Conservation (phyloP, 1,140 invertebrate species). For the Drosophila sp. region DNA sequence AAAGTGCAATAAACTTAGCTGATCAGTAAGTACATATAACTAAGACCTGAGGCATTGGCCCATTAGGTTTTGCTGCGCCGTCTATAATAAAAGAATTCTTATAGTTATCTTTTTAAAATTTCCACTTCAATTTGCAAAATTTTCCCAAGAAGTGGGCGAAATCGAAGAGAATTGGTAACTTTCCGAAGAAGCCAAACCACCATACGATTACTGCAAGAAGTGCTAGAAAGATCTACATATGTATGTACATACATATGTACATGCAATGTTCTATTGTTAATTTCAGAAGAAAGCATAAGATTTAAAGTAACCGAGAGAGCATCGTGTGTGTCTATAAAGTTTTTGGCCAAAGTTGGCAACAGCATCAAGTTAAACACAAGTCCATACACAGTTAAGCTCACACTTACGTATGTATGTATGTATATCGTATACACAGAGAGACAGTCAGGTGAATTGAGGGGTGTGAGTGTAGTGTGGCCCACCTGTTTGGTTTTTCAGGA, state of each 20-base stretch:
- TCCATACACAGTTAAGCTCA: constrained; percentile 33
- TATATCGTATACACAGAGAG: constrained; percentile 1
- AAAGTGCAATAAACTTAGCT: no score
- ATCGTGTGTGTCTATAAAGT: constrained; percentile 13
- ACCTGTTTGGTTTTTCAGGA: constrained; percentile 73
- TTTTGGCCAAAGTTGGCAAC: neutral
- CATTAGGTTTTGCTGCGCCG: no score
- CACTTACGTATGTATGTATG: neutral
- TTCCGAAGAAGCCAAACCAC: neutral
- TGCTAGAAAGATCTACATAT: no score
- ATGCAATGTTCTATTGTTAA: no score
- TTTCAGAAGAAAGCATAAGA: neutral
- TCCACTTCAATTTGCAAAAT: neutral
- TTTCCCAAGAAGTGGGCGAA: neutral
- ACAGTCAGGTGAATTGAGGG: constrained; percentile 24
- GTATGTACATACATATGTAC: no score
- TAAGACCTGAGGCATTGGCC: no score
- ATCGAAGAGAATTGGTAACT: neutral
- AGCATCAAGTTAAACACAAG: constrained; percentile 38
- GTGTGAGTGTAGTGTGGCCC: constrained; percentile 33
- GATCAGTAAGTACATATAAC: no score
- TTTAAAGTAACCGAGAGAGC: constrained; percentile 11
- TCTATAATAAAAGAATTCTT: no score
- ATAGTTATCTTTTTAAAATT: neutral
- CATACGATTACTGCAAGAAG: no score